These are phyloP conservation scores for Choloepus hoffmanni DNA, from an alignment of 2,113 vertebrate species.

Conservation along the genomic window DNA sequence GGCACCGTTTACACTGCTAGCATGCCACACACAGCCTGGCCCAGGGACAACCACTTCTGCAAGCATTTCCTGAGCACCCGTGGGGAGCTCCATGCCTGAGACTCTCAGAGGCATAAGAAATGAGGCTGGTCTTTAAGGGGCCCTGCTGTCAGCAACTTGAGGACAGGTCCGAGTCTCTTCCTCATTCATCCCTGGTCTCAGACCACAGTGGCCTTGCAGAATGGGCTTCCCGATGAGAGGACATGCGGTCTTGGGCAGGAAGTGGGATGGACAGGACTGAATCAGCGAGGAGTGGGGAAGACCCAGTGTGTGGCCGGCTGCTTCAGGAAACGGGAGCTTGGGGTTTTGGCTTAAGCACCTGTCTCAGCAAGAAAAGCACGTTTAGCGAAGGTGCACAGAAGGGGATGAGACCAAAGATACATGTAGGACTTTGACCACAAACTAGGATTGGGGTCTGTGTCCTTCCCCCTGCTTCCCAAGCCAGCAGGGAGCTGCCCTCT, in stretches of 20 bases:
- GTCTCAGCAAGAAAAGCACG: background rate
- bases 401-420: background rate
- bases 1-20: background rate
- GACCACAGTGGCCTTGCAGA: background rate
- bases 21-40: background rate
- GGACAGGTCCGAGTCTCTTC: background rate
- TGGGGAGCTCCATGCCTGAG: background rate
- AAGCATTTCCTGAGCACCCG: background rate
- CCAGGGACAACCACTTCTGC: background rate
- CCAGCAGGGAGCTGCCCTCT: background rate
- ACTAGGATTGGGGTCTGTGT: background rate
- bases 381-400: background rate
- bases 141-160: too few relatives aligned
- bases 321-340: too few relatives aligned
- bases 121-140: background rate
- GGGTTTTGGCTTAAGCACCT: background rate
- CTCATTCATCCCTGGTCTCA: background rate
- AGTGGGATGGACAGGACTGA: background rate
- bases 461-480: rapidly evolving
- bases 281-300: background rate
- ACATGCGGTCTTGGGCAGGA: background rate
- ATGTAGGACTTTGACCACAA: background rate
- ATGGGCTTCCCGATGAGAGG: background rate
- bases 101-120: background rate
- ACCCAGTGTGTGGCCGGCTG: background rate